Evolutionary conservation across 2,797 vertebrate species (phyloP).

Genomic region (Thunnus albacares): DNA sequence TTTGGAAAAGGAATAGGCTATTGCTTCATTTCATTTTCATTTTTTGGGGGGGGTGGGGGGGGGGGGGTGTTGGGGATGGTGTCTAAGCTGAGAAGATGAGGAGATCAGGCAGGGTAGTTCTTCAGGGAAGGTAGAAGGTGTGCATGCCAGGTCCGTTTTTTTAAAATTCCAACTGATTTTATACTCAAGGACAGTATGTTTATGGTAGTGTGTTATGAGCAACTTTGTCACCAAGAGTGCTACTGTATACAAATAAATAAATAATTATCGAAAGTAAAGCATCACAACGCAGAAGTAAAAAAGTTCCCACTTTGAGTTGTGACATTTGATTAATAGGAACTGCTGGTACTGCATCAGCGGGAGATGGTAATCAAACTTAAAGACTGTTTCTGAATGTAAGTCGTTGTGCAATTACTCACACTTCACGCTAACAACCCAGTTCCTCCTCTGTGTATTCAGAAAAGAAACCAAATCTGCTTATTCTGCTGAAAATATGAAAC

Average conservation of each 20-base stretch:
- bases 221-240: neutral
- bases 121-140: neutral
- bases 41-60: neutral
- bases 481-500: slow-evolving; percentile 25
- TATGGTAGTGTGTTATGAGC: neutral
- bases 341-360: too few relatives aligned
- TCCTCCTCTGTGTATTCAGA: neutral
- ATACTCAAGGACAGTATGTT: neutral
- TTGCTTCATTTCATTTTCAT: slow-evolving; percentile 48
- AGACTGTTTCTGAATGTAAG: too few relatives aligned
- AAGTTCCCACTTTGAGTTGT: neutral
- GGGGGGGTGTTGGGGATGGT: neutral
- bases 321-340: too few relatives aligned
- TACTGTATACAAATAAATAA: neutral
- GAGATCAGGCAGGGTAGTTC: neutral
- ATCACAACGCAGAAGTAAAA: neutral
- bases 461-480: neutral
- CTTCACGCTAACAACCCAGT: neutral
- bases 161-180: slow-evolving; percentile 3
- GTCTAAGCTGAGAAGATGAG: slow-evolving; percentile 24
- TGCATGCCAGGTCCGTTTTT: neutral
- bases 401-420: neutral
- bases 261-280: neutral
- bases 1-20: slow-evolving; percentile 44
- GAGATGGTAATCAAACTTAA: too few relatives aligned